These are phyloP conservation scores for Rhinella marina DNA, from an alignment of 2,797 vertebrate species.

Conservation along the genomic window DNA sequence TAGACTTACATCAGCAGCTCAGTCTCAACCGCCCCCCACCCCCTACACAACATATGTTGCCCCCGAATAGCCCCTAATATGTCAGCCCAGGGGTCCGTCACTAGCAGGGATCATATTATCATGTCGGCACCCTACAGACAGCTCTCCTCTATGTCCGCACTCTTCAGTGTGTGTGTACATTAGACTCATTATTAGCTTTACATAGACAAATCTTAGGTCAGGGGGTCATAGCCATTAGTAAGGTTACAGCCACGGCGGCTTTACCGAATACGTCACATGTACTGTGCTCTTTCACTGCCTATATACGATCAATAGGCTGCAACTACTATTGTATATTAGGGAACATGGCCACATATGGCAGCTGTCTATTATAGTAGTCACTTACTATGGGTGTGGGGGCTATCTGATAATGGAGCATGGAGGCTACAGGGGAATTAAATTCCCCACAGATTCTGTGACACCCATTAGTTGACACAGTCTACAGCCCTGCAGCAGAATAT, in stretches of 20 bases:
- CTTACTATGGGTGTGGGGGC: neutral
- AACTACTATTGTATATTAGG: neutral
- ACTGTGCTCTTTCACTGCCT: neutral
- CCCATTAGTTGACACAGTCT: neutral
- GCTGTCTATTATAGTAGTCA: neutral
- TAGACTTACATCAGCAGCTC: neutral
- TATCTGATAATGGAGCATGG: neutral
- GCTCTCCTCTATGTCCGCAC: neutral
- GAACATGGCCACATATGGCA: neutral
- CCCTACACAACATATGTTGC: neutral
- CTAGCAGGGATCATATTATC: neutral
- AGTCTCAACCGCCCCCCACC: neutral
- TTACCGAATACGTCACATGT: neutral
- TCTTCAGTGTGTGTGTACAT: slow-evolving; percentile 1
- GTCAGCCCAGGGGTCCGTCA: neutral
- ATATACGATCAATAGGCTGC: neutral
- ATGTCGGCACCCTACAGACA: neutral
- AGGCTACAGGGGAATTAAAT: neutral
- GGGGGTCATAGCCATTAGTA: slow-evolving; percentile 23
- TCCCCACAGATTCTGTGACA: neutral
- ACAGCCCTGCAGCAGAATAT: too few species aligned
- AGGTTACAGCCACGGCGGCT: neutral
- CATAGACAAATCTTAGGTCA: slow-evolving; percentile 20
- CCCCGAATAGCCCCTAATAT: neutral
- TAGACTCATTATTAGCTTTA: slow-evolving; percentile 13